Evolutionary conservation across 2,113 vertebrate genomes (phyloP).

Genomic region (Pseudonaja textilis): DNA sequence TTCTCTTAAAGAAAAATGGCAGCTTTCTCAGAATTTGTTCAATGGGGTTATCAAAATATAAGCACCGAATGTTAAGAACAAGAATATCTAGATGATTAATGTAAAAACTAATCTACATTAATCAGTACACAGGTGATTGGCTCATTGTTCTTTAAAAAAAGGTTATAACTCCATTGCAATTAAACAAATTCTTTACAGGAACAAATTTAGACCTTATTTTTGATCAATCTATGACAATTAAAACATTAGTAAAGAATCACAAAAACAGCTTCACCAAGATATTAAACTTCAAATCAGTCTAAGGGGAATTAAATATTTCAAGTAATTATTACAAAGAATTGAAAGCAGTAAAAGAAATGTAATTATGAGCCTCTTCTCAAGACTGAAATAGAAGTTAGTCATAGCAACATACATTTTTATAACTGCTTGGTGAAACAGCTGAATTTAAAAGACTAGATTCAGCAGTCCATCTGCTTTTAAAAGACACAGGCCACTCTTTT

Average conservation of each 20-base stretch:
- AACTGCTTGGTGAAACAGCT: not conserved
- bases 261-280: not conserved
- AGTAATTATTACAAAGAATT: not conserved
- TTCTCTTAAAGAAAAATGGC: not conserved
- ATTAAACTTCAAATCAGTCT: not conserved
- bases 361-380: not conserved
- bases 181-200: not conserved
- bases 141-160: not conserved
- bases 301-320: not conserved
- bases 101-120: not conserved
- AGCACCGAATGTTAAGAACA: not conserved
- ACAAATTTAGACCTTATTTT: not conserved
- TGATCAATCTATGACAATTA: not conserved
- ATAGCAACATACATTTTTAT: not conserved
- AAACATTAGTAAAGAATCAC: not conserved
- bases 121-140: not conserved
- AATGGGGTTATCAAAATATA: not conserved
- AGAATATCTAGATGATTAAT: not conserved
- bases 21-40: not conserved
- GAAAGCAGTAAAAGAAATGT: not conserved
- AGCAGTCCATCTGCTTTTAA: too few relatives aligned
- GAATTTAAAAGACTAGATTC: not conserved
- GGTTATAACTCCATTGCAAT: not conserved
- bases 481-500: too few relatives aligned
- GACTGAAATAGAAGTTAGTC: not conserved